A percentile compares a stretch with the other conserved stretches of the same genome.
These are phyloP conservation scores for Iphiclides podalirius DNA, from an alignment of 2,888 invertebrate genomes.

Conservation along the genomic window DNA sequence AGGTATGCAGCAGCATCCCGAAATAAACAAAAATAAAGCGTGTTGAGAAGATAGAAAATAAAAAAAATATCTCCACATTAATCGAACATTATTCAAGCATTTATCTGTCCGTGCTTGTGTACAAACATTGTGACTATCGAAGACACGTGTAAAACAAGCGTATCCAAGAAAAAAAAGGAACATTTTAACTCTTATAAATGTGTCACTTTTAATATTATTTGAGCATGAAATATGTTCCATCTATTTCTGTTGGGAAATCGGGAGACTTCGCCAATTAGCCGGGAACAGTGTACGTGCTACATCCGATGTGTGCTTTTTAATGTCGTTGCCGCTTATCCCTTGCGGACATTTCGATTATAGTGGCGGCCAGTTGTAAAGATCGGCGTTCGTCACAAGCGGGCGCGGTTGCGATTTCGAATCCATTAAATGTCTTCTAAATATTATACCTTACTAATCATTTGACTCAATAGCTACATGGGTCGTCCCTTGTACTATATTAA, in stretches of 20 bases:
- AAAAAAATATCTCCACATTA: too few relatives aligned
- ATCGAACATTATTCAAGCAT: too few relatives aligned
- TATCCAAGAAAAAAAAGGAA: background rate
- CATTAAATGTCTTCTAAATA: too few relatives aligned
- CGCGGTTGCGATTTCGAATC: background rate
- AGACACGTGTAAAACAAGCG: background rate
- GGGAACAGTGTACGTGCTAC: background rate
- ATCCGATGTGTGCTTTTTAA: background rate
- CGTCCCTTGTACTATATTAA: too few relatives aligned
- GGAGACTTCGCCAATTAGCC: slow-evolving; percentile 7
- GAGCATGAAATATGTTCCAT: background rate
- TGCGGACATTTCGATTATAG: background rate
- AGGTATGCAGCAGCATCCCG: too few relatives aligned
- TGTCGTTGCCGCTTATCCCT: background rate
- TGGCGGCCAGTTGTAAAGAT: background rate
- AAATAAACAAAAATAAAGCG: too few relatives aligned
- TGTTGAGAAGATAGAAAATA: too few relatives aligned
- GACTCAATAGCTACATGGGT: too few relatives aligned
- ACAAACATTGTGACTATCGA: too few relatives aligned
- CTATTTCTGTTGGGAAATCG: too few relatives aligned
- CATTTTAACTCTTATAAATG: background rate
- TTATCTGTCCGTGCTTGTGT: too few relatives aligned
- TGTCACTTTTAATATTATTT: background rate
- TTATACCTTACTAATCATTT: too few relatives aligned
- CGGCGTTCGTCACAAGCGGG: background rate